A percentile compares a stretch with the other conserved stretches of the same genome.
Conservation (phyloP, 2,113 vertebrate species). For the Garra rufa region DNA sequence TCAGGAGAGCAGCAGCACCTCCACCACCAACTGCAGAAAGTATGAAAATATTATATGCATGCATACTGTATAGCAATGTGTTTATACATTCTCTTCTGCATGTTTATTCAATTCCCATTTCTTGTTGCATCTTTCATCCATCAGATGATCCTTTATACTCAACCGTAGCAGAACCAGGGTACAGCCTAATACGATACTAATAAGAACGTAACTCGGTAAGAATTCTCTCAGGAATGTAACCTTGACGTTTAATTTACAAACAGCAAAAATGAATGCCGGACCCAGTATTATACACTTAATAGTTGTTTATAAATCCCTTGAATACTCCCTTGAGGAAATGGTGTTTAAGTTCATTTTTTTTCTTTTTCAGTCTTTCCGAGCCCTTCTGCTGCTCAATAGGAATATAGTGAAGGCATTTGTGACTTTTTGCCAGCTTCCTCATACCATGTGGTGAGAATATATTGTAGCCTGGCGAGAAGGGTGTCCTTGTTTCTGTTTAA, state of each 20-base stretch:
- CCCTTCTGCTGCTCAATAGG: neutral
- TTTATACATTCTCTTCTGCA: neutral
- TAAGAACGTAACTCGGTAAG: slow-evolving; percentile 15
- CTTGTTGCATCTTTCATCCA: slow-evolving; percentile 23
- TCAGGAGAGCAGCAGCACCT: slow-evolving; percentile 83
- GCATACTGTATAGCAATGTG: neutral
- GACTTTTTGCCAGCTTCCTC: neutral
- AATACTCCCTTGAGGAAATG: neutral
- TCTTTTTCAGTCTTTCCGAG: neutral
- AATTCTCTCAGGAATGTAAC: slow-evolving; percentile 6
- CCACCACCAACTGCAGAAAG: slow-evolving; percentile 64
- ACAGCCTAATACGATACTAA: slow-evolving; percentile 73
- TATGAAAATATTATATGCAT: slow-evolving; percentile 26
- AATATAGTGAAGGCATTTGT: neutral
- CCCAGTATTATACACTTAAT: neutral
- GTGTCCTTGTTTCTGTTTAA: neutral
- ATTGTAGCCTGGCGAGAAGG: neutral
- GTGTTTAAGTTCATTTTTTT: neutral
- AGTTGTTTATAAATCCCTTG: slow-evolving; percentile 7
- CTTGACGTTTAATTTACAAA: slow-evolving; percentile 22
- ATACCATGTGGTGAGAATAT: neutral
- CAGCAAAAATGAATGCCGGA: neutral
- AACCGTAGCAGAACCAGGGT: slow-evolving; percentile 64
- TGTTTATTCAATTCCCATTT: neutral
- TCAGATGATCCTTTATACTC: slow-evolving; percentile 69